Percentiles rank a stretch among this genome's conserved stretches.
Conservation (phyloP, 2,113 vertebrate genomes). For the Crotalus horridus region DNA sequence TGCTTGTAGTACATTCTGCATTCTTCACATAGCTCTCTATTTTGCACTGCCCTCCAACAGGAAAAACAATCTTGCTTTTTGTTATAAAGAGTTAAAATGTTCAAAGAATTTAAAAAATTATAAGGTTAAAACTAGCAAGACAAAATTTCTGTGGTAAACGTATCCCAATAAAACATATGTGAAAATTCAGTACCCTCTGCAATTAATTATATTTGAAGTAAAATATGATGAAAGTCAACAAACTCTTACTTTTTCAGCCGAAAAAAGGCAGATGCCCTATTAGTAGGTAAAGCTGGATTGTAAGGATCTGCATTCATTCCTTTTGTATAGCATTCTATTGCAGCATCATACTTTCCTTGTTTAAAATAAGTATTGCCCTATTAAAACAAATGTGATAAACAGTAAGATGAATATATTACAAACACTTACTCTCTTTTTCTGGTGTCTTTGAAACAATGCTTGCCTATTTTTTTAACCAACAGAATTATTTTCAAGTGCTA, state of each 20-base stretch:
- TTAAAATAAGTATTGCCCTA: slow-evolving; percentile 91
- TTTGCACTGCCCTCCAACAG: not conserved
- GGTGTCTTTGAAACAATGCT: not conserved
- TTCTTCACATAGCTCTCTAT: not conserved
- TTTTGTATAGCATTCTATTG: slow-evolving; percentile 88
- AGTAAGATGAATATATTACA: slow-evolving; percentile 7
- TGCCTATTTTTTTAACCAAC: not conserved
- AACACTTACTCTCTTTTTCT: not conserved
- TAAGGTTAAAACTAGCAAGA: not conserved
- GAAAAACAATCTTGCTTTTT: not conserved
- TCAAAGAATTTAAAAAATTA: no score
- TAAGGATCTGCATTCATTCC: slow-evolving; percentile 90
- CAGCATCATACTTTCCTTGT: slow-evolving; percentile 87
- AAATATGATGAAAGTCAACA: not conserved
- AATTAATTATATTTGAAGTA: not conserved
- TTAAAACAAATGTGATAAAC: not conserved
- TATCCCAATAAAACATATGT: not conserved
- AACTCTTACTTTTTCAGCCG: slow-evolving; percentile 86
- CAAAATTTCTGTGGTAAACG: not conserved
- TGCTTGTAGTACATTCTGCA: not conserved
- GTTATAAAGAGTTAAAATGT: not conserved
- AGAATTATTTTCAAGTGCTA: not conserved
- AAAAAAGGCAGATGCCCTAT: slow-evolving; percentile 87
- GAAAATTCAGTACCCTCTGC: not conserved
- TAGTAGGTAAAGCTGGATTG: slow-evolving; percentile 88